These are phyloP conservation scores for Glossophaga mutica DNA, from an alignment of 2,797 vertebrate species.

Conservation along the genomic window DNA sequence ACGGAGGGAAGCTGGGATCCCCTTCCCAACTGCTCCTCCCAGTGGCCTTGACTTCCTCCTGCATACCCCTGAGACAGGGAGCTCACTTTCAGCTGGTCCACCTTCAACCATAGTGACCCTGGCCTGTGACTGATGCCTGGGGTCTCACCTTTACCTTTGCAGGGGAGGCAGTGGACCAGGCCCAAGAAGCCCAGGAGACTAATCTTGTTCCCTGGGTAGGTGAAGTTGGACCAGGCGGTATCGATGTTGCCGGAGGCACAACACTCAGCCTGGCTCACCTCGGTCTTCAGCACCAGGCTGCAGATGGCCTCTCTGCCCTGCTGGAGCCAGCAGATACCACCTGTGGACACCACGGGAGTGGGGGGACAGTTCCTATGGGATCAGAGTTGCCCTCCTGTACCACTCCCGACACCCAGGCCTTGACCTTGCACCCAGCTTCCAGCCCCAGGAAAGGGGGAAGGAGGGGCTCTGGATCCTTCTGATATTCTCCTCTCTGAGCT, in stretches of 20 bases:
- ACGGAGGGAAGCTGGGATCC: neutral
- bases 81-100: neutral
- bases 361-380: neutral
- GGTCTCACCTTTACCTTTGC: constrained; percentile 95
- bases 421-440: neutral
- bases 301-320: constrained; percentile 92
- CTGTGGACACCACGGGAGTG: constrained; percentile 56
- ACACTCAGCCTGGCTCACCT: constrained; percentile 93
- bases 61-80: neutral
- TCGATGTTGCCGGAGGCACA: constrained; percentile 90
- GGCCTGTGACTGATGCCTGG: neutral
- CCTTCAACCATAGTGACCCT: neutral
- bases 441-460: neutral
- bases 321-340: constrained; percentile 97
- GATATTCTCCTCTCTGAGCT: neutral
- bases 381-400: neutral
- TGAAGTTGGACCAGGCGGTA: constrained; percentile 95
- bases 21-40: neutral
- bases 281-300: constrained; percentile 92
- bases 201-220: constrained; percentile 94
- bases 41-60: neutral
- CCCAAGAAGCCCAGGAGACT: constrained; percentile 94
- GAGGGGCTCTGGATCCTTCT: neutral
- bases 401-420: neutral
- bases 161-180: constrained; percentile 93